These are phyloP conservation scores for Solenodon paradoxus DNA, from an alignment of 2,113 vertebrate species.

Conservation along the genomic window DNA sequence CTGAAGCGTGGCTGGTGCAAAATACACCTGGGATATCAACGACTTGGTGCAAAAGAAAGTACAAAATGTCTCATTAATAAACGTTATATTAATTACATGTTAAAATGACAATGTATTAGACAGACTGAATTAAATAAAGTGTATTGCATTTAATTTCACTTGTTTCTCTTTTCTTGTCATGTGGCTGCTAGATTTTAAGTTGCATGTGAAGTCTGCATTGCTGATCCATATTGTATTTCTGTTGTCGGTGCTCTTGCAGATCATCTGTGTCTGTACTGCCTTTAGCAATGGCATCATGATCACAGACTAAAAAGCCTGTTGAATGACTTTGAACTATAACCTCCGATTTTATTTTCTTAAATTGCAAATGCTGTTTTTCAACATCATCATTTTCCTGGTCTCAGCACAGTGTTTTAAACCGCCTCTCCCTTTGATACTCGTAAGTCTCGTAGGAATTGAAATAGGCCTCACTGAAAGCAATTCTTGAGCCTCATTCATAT, in stretches of 20 bases:
- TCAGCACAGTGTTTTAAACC: constrained; percentile 67
- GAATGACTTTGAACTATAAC: constrained; percentile 48
- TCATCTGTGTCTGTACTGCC: not conserved
- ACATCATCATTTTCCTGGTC: constrained; percentile 57
- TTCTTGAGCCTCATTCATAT: constrained; percentile 79
- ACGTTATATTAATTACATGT: not conserved
- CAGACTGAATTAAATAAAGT: not conserved
- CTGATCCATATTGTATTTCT: not conserved
- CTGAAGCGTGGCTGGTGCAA: not conserved
- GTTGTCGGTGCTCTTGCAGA: not conserved
- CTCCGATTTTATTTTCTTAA: constrained; percentile 71
- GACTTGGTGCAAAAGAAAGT: not conserved
- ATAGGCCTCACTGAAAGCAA: constrained; percentile 74
- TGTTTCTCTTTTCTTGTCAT: not conserved
- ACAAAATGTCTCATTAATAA: not conserved
- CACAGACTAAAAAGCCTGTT: not conserved
- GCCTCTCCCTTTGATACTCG: constrained; percentile 74
- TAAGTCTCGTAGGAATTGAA: constrained; percentile 81
- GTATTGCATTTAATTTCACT: not conserved
- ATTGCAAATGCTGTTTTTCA: constrained; percentile 76
- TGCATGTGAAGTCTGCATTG: not conserved
- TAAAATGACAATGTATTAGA: not conserved
- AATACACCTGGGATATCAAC: not conserved
- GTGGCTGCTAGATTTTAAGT: not conserved
- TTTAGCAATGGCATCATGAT: constrained; percentile 19